These are phyloP conservation scores for Nothoprocta pentlandii DNA, from an alignment of 2,113 vertebrate genomes.

Conservation along the genomic window DNA sequence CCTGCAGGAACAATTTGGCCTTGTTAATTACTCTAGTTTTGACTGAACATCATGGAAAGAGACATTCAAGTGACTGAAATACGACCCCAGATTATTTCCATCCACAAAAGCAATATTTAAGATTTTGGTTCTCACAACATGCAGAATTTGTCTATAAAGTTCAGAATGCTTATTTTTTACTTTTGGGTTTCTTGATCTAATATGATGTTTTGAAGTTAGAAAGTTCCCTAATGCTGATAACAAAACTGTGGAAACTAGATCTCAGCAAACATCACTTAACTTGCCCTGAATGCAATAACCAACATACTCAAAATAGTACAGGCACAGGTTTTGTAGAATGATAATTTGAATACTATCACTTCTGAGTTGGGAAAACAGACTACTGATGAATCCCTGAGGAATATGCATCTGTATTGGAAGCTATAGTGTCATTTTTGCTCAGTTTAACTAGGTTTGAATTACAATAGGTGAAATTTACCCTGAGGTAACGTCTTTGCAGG, in stretches of 20 bases:
- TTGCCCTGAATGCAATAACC: slow-evolving; percentile 22
- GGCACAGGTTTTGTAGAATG: slow-evolving; percentile 32
- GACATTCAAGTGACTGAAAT: neutral
- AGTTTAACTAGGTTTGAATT: neutral
- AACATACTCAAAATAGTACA: slow-evolving; percentile 36
- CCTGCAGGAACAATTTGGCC: neutral
- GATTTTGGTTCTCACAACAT: neutral
- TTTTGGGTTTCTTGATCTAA: neutral
- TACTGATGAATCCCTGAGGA: slow-evolving; percentile 37
- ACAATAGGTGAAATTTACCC: neutral
- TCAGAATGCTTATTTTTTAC: neutral
- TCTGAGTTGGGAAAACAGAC: slow-evolving; percentile 33
- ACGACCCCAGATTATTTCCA: neutral
- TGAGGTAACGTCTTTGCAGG: neutral
- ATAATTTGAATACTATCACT: slow-evolving; percentile 35
- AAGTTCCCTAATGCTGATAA: neutral
- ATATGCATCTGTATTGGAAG: slow-evolving; percentile 52
- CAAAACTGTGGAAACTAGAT: neutral
- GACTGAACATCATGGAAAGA: neutral
- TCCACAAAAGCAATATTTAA: neutral
- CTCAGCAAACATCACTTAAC: neutral
- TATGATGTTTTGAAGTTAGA: neutral
- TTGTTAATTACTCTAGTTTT: neutral
- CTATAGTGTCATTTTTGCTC: neutral
- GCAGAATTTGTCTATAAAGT: neutral